Percentiles rank a stretch among this genome's conserved stretches.
These are phyloP conservation scores for Machaerirhynchus nigripectus DNA, from an alignment of 2,113 vertebrate species.

Conservation along the genomic window DNA sequence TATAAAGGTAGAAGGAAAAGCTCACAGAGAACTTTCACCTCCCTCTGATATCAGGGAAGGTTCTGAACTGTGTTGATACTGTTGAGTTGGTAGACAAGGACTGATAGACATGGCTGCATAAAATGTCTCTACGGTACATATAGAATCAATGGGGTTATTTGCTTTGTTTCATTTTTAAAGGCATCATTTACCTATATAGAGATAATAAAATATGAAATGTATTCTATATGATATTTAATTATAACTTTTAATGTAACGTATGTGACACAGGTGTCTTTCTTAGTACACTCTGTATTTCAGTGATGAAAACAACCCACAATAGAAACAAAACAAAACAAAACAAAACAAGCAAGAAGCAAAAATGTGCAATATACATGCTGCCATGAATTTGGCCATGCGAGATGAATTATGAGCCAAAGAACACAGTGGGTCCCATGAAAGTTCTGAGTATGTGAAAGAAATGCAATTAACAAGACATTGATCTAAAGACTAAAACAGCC, in stretches of 20 bases:
- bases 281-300: background rate
- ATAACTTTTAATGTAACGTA: background rate
- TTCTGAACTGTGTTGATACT: background rate
- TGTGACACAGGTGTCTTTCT: background rate
- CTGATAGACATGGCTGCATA: background rate
- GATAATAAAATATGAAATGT: background rate
- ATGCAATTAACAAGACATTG: background rate
- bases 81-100: background rate
- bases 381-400: background rate
- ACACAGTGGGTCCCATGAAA: accelerated
- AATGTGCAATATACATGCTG: background rate
- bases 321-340: background rate
- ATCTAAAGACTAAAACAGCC: background rate
- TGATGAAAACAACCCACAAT: background rate
- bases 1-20: background rate
- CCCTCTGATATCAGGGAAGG: background rate
- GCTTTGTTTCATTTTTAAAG: background rate
- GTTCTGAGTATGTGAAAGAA: background rate
- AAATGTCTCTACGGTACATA: background rate
- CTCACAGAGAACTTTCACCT: background rate
- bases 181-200: background rate
- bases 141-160: accelerated
- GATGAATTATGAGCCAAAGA: background rate
- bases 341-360: background rate
- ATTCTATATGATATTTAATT: background rate